Evolutionary conservation across 2,888 invertebrate species (phyloP).

Genomic region (Brachynemurus nebulosus): DNA sequence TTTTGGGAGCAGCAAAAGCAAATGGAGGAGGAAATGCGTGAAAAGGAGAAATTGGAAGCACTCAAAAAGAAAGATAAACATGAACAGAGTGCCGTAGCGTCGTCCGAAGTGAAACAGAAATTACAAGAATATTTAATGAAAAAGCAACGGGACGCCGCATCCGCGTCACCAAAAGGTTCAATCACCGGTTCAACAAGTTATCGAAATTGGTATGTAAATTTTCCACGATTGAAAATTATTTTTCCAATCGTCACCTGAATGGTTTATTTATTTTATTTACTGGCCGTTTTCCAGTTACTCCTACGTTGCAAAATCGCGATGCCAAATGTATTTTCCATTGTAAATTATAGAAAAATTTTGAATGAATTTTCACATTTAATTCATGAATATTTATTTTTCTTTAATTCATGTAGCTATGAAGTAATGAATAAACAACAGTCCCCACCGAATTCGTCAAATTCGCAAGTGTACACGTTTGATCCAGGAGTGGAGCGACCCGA

Average conservation of each 20-base stretch:
- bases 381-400: background rate
- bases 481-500: conserved; percentile 33
- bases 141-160: conserved; percentile 65
- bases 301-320: no score
- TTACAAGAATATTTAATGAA: conserved; percentile 79
- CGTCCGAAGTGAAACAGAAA: conserved; percentile 91
- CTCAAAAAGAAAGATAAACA: conserved; percentile 87
- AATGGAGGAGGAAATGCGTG: conserved; percentile 51
- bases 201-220: conserved; percentile 55
- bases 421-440: conserved; percentile 9
- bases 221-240: background rate
- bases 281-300: no score
- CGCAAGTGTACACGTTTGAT: conserved; percentile 9
- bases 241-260: no score
- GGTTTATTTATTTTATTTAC: no score
- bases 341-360: no score
- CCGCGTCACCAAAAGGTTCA: conserved; percentile 48
- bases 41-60: conserved; percentile 71
- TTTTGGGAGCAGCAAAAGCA: conserved; percentile 87
- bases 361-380: no score
- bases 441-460: conserved; percentile 6
- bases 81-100: conserved; percentile 92
- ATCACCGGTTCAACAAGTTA: conserved; percentile 54
- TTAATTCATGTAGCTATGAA: conserved; percentile 8
- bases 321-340: no score